Conservation (phyloP, 1,140 invertebrate species). For the Caenorhabditis brenneri region DNA sequence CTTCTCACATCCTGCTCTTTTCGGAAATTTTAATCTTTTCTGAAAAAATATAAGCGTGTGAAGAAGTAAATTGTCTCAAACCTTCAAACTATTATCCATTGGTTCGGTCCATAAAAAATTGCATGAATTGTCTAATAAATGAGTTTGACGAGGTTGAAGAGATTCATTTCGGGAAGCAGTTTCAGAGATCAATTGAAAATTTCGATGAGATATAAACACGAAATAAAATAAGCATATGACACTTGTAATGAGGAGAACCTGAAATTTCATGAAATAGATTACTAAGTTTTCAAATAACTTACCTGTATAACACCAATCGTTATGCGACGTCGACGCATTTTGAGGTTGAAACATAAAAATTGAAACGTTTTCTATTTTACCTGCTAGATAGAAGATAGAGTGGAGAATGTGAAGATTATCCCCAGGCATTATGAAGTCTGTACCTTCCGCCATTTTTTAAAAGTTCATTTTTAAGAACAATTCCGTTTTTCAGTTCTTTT, state of each 20-base stretch:
- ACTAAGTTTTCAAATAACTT: not conserved
- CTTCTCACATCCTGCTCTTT: not conserved
- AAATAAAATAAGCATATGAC: not conserved
- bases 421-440: not conserved
- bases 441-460: not conserved
- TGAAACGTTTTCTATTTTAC: not conserved
- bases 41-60: not conserved
- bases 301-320: not conserved
- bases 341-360: not conserved
- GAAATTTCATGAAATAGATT: not conserved
- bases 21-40: constrained; percentile 19
- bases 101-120: constrained; percentile 16
- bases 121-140: constrained; percentile 27
- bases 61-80: not conserved
- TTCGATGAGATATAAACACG: not conserved
- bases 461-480: not conserved
- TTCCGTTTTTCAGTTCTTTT: too few species aligned
- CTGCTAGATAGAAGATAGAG: not conserved
- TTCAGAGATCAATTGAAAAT: not conserved
- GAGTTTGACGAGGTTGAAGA: not conserved
- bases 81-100: constrained; percentile 7
- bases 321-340: not conserved
- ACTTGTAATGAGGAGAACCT: not conserved
- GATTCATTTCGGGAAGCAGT: not conserved
- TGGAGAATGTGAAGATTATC: not conserved